phyloP scores from a whole-genome alignment of 2,797 vertebrate genomes.

The Eospalax fontanierii region DNA sequence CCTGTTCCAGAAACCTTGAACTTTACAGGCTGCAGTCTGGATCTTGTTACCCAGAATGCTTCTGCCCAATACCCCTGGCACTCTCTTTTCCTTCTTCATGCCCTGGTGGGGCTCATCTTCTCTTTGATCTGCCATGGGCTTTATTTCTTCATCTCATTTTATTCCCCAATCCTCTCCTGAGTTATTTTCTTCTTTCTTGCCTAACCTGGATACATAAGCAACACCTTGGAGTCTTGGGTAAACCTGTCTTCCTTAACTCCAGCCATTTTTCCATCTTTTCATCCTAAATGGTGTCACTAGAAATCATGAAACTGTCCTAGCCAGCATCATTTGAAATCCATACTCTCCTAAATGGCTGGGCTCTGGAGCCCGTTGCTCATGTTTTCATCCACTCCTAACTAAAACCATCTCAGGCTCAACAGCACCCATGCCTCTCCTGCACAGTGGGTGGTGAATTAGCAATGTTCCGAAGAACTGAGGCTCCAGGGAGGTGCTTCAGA shows the following conservation, averaged over 20 bases:
- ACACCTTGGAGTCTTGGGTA: neutral
- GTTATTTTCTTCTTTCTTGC: conserved; percentile 20
- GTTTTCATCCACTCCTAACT: neutral
- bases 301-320: neutral
- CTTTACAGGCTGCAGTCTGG: neutral
- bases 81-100: neutral
- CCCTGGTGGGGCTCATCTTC: neutral
- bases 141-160: neutral
- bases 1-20: neutral
- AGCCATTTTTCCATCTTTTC: neutral
- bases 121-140: neutral
- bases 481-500: neutral
- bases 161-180: neutral
- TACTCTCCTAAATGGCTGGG: neutral
- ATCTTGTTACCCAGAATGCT: neutral
- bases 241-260: neutral
- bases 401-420: neutral
- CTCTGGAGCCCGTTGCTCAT: neutral
- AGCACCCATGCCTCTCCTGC: no score
- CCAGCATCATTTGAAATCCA: neutral
- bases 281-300: neutral
- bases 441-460: neutral
- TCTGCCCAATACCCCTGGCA: neutral
- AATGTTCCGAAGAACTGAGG: neutral
- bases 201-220: neutral